These are phyloP conservation scores for Parnassius orleans DNA, from an alignment of 2,888 invertebrate genomes.

Conservation along the genomic window DNA sequence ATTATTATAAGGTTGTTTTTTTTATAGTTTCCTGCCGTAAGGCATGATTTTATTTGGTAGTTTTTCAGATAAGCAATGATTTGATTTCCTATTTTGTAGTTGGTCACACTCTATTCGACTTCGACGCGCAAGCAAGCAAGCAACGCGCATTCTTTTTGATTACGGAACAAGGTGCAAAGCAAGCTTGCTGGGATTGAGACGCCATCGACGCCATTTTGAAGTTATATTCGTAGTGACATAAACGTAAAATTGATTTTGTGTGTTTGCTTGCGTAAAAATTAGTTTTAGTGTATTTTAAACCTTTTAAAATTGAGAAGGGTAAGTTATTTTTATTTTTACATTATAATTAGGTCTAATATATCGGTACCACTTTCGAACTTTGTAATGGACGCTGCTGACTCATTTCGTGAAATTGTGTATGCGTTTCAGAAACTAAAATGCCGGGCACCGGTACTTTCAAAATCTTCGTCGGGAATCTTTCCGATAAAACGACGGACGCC, in stretches of 20 bases:
- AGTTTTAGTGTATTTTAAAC: constrained; percentile 21
- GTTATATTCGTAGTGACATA: constrained; percentile 29
- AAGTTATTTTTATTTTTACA: constrained; percentile 18
- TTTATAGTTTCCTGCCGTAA: no score
- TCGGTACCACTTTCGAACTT: constrained; percentile 47
- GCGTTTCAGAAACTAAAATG: constrained; percentile 84
- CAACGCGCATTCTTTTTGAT: not conserved
- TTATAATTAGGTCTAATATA: constrained; percentile 34
- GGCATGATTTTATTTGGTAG: no score
- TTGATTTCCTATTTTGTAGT: no score
- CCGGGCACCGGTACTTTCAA: constrained; percentile 97
- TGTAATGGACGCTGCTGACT: constrained; percentile 71
- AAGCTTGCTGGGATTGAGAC: constrained; percentile 6
- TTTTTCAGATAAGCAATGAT: no score
- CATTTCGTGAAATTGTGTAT: constrained; percentile 77
- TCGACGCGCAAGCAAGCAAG: no score
- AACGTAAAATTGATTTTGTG: constrained; percentile 27
- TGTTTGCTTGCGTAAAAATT: constrained; percentile 32
- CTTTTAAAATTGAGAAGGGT: constrained; percentile 23
- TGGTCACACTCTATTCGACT: no score
- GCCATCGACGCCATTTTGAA: constrained; percentile 46
- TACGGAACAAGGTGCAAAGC: constrained; percentile 2
- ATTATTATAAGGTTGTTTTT: no score
- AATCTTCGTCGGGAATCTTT: constrained; percentile 98
- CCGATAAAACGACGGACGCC: constrained; percentile 93